Evolutionary conservation across 1,140 invertebrate genomes (phyloP).

Genomic region (Streblospio benedicti): DNA sequence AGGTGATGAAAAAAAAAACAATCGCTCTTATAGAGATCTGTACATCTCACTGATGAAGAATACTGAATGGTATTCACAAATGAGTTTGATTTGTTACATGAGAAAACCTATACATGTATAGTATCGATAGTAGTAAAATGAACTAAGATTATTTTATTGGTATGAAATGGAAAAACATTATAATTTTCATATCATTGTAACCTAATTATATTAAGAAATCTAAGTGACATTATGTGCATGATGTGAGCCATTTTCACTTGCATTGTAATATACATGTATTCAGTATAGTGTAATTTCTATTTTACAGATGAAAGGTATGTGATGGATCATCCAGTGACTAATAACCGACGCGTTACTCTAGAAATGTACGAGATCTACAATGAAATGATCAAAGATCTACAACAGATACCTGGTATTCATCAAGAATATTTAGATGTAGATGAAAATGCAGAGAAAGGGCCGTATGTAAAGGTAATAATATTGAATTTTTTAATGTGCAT

Average conservation of each 20-base stretch:
- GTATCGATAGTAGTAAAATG: no score
- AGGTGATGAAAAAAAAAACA: no score
- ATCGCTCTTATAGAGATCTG: no score
- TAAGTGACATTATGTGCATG: no score
- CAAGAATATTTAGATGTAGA: constrained; percentile 25
- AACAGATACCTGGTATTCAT: constrained; percentile 20
- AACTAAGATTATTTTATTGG: no score
- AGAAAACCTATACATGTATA: no score
- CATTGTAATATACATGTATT: not conserved
- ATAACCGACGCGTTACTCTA: constrained; percentile 23
- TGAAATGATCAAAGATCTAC: constrained; percentile 31
- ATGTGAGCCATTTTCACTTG: not conserved
- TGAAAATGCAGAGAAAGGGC: constrained; percentile 31
- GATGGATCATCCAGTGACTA: constrained; percentile 19
- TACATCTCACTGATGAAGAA: no score
- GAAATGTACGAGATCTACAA: constrained; percentile 36
- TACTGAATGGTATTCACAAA: no score
- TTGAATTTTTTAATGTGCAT: not conserved
- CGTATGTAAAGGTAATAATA: constrained; percentile 25
- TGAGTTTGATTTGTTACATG: no score
- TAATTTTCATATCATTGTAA: not conserved
- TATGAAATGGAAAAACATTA: not conserved
- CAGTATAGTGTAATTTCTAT: not conserved
- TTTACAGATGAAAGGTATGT: constrained; percentile 20
- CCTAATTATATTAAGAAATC: not conserved